Evolutionary conservation across 53 echinoderm and acorn worm species (phyloP), one percentile per base, ranked within the genome.

Genomic region (Stichopus horrens): DNA sequence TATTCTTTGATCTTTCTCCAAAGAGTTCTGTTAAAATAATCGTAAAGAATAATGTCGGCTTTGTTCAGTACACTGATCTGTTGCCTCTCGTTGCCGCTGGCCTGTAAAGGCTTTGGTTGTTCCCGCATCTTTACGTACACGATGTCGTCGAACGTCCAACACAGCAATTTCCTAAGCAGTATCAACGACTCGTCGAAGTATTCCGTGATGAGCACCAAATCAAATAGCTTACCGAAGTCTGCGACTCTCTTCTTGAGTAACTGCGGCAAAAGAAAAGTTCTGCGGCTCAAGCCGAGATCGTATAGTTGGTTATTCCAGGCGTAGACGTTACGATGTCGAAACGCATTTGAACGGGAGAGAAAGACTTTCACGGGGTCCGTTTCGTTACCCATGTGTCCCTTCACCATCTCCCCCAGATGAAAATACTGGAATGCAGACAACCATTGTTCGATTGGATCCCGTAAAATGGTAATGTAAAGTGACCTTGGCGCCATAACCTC

Each of bases 171-270:
- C 71, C 82, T 88, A 10, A 94, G 81, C 8, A 94, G 54, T 52
- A 94, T 18, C 19, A 93, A 73, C 2, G 94, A 94, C 60, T 94
- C 94, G 53, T 94, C 90, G 65, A 91, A 90, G 74, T 94, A 94
- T 18, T 94, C 92, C 11, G 94, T 94, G 18, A 94, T 87, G 14
- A 94, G 71, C 58, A 94, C 89, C 57, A 94, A 54, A 90, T 88
- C 83, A 81, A 94, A 88, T 67, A 90, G 83, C 8, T 59, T n/a
- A 21, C 14, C 73, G 14, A 92, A 78, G 19, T 84, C 81, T 5
- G 57, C 10, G n/a, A 94, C 90, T 58, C 88, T 90, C 23, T n/a
- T 60, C 21, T 74, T 74, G 4, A 94, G 83, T n/a, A 60, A 67
- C 18, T 52, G 57, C 7, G 54, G 79, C 20, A 90, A 77, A 5